Conservation (phyloP, 2,888 invertebrate genomes). For the Teinopalpus imperialis region DNA sequence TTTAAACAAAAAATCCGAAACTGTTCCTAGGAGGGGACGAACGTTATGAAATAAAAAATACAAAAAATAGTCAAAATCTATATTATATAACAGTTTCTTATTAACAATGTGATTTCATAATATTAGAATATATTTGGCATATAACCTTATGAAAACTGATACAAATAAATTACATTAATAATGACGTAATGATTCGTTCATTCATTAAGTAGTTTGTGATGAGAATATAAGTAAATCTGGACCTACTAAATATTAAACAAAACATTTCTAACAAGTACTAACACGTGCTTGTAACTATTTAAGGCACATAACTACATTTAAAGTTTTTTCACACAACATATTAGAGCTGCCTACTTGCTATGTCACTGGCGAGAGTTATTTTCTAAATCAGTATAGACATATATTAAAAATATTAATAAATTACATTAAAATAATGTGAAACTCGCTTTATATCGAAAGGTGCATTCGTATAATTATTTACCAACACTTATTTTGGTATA, state of each 20-base stretch:
- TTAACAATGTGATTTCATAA: constrained; percentile 75
- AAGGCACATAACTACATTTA: constrained; percentile 22
- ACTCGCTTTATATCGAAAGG: constrained; percentile 2
- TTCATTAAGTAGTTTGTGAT: constrained; percentile 52
- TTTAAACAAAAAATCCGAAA: no score
- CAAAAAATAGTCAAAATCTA: constrained; percentile 58
- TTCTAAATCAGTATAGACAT: not conserved
- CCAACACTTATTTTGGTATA: not conserved
- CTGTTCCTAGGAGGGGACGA: no score
- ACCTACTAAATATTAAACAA: constrained; percentile 32
- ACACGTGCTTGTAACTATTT: constrained; percentile 9
- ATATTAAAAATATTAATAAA: constrained; percentile 11
- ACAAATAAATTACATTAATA: constrained; percentile 56
- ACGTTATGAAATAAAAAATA: constrained; percentile 28
- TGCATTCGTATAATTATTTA: constrained; percentile 2
- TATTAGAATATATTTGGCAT: constrained; percentile 81
- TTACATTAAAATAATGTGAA: constrained; percentile 9
- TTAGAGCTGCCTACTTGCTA: constrained; percentile 10
- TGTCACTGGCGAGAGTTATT: constrained; percentile 7
- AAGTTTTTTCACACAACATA: constrained; percentile 9
- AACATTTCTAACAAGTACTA: constrained; percentile 24
- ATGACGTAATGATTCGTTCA: constrained; percentile 40
- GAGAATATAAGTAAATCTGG: constrained; percentile 40
- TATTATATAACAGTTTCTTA: constrained; percentile 76
- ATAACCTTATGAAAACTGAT: constrained; percentile 65